Conservation (phyloP, 2,113 vertebrate genomes). For the Rhea pennata region DNA sequence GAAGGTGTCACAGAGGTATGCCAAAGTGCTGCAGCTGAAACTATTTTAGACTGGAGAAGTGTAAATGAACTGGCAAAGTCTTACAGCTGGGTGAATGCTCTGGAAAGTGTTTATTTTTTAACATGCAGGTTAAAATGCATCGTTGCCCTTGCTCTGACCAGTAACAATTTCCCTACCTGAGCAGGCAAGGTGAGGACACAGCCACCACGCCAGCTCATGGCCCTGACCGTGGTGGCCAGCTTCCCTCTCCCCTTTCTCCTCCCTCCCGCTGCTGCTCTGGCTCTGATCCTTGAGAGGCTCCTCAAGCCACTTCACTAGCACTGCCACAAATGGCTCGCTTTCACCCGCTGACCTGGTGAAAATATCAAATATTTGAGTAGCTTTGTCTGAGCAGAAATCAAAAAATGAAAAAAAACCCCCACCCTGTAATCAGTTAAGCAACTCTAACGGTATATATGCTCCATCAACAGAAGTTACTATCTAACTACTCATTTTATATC, state of each 20-base stretch:
- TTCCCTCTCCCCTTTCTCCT: neutral
- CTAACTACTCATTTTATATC: neutral
- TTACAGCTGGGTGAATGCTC: neutral
- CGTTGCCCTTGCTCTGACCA: neutral
- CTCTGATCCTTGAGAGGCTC: no score
- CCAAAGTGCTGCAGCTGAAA: neutral
- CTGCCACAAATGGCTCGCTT: neutral
- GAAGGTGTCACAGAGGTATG: constrained; percentile 1
- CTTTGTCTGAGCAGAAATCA: neutral
- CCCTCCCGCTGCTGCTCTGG: no score
- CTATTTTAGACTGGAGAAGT: neutral
- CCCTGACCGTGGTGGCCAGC: rapidly evolving
- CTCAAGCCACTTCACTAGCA: neutral
- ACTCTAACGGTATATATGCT: neutral
- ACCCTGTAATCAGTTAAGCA: neutral
- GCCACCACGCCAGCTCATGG: rapidly evolving
- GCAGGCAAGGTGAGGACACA: neutral
- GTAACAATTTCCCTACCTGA: neutral
- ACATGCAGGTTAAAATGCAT: neutral
- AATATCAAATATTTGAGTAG: neutral
- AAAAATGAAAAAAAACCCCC: rapidly evolving
- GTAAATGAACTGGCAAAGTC: neutral
- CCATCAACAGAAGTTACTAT: neutral
- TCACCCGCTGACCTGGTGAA: neutral
- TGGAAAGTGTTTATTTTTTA: neutral